phyloP scores from a whole-genome alignment of 2,797 vertebrate genomes.

The Salmo trutta region DNA sequence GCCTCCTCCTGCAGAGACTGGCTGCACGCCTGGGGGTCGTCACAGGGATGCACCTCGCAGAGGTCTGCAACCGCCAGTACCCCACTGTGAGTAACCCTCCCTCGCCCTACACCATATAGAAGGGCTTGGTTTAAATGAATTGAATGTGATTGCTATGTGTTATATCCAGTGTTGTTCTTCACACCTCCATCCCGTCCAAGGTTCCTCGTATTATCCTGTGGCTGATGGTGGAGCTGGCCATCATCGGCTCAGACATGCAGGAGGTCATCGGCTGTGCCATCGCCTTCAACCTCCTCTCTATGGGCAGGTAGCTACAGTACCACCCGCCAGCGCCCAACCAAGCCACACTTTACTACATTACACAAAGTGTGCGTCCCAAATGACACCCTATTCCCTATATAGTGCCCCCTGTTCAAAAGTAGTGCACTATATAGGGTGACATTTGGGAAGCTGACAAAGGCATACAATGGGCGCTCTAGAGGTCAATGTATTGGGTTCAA shows the following conservation, averaged over 20 bases:
- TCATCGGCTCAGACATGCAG: slow-evolving; percentile 98
- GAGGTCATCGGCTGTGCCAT: slow-evolving; percentile 98
- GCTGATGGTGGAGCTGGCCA: slow-evolving; percentile 95
- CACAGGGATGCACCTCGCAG: slow-evolving; percentile 93
- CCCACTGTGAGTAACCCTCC: slow-evolving; percentile 73
- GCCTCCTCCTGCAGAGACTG: slow-evolving; percentile 89
- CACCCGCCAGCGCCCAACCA: not conserved
- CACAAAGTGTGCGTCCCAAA: no score
- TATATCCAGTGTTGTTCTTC: not conserved
- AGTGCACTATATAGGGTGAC: not conserved
- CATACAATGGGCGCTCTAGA: not conserved
- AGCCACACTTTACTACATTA: not conserved
- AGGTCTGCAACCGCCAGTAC: slow-evolving; percentile 92
- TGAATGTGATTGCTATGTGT: not conserved
- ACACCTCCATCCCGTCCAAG: slow-evolving; percentile 55
- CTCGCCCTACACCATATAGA: not conserved
- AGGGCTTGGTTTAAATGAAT: no score
- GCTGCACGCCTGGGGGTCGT: slow-evolving; percentile 92
- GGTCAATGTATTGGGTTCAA: not conserved
- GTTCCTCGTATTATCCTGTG: slow-evolving; percentile 90
- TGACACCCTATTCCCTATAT: not conserved
- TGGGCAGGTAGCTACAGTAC: slow-evolving; percentile 77
- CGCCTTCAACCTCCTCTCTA: slow-evolving; percentile 90
- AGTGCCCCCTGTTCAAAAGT: not conserved
- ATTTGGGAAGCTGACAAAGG: not conserved